phyloP scores from a whole-genome alignment of 2,888 invertebrate species.

The Augochlorella aurata region DNA sequence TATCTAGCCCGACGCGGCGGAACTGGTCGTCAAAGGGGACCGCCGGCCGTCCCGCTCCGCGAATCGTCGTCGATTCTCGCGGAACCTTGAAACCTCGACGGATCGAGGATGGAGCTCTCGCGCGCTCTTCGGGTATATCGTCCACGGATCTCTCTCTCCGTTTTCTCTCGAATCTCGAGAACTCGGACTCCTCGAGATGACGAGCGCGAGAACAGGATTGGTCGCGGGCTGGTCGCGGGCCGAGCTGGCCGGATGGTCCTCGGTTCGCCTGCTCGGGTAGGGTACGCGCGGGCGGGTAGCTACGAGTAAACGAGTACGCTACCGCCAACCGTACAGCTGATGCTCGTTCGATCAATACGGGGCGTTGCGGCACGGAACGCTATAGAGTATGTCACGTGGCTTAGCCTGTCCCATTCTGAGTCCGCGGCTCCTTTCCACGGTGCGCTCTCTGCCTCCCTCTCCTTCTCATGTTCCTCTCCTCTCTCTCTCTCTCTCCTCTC shows the following conservation, averaged over 20 bases:
- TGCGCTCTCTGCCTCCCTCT: background rate
- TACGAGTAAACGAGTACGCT: constrained; percentile 60
- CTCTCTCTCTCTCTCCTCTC: background rate
- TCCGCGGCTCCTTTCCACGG: constrained; percentile 55
- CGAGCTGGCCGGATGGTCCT: constrained; percentile 46
- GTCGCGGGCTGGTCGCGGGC: constrained; percentile 43
- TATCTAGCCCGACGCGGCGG: background rate
- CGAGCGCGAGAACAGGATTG: background rate
- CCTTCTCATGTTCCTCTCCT: background rate
- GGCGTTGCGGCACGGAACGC: constrained; percentile 78
- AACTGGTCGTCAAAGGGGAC: background rate
- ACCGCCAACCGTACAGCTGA: constrained; percentile 76
- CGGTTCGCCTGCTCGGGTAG: background rate
- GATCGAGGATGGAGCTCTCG: background rate
- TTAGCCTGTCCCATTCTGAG: constrained; percentile 70
- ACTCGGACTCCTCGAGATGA: background rate
- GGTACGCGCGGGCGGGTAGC: constrained; percentile 38
- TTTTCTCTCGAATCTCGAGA: too few relatives aligned
- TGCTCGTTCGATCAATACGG: constrained; percentile 78
- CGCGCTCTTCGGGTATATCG: background rate
- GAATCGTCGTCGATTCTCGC: background rate
- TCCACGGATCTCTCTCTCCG: background rate
- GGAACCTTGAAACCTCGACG: background rate
- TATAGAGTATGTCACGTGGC: constrained; percentile 75
- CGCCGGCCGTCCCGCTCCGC: background rate